Evolutionary conservation across 2,113 vertebrate genomes (phyloP).

Genomic region (Coptodon rendalli): DNA sequence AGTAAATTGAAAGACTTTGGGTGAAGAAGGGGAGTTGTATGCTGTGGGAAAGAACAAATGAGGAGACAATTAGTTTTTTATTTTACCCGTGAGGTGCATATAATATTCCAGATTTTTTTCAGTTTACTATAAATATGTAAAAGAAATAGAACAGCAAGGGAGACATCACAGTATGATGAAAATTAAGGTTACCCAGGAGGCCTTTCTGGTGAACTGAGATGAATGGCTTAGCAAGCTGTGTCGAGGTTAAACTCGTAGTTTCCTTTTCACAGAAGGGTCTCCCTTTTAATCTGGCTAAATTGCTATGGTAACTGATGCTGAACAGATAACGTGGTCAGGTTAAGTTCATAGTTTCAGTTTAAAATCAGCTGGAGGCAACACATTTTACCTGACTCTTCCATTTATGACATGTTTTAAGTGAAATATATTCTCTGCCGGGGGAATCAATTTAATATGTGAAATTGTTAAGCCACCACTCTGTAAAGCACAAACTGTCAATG

Average conservation of each 20-base stretch:
- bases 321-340: not conserved
- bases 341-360: not conserved
- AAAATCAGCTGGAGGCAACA: not conserved
- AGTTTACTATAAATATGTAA: not conserved
- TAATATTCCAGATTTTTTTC: not conserved
- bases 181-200: not conserved
- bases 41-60: not conserved
- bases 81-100: not conserved
- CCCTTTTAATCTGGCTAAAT: not conserved
- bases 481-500: not conserved
- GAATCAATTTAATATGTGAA: not conserved
- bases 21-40: not conserved
- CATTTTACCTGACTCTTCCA: not conserved
- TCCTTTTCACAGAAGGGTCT: not conserved
- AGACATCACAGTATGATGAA: not conserved
- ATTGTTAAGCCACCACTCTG: not conserved
- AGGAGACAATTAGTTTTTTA: not conserved
- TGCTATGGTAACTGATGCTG: not conserved
- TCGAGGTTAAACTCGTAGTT: not conserved
- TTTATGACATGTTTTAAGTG: not conserved
- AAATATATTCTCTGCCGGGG: not conserved
- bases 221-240: not conserved
- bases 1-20: slow-evolving; percentile 15
- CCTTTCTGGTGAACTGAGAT: not conserved
- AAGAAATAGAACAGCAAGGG: not conserved